These are phyloP conservation scores for Tachina lurida DNA, from an alignment of 2,888 invertebrate genomes.

Conservation along the genomic window DNA sequence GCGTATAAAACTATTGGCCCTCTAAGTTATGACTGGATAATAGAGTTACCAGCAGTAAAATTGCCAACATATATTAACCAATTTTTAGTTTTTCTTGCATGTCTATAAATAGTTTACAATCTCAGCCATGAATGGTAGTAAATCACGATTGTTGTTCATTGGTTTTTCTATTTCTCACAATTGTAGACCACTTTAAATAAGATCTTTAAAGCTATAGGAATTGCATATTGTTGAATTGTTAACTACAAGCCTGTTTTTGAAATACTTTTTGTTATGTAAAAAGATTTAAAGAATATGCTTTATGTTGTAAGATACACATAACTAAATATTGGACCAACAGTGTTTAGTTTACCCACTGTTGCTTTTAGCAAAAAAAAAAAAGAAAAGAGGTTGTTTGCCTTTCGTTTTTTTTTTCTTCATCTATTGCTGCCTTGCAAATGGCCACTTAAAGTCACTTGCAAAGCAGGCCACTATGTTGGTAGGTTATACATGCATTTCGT, in stretches of 20 bases:
- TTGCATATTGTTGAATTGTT: neutral
- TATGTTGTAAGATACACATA: conserved; percentile 27
- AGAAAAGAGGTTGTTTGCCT: conserved; percentile 68
- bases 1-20: neutral
- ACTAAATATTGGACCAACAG: conserved; percentile 14
- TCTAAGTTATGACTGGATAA: conserved; percentile 45
- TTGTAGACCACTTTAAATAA: conserved; percentile 61
- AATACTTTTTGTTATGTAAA: conserved; percentile 62
- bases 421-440: conserved; percentile 60
- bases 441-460: conserved; percentile 69
- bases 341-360: conserved; percentile 8
- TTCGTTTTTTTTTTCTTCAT: conserved; percentile 51
- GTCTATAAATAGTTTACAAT: conserved; percentile 70
- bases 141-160: conserved; percentile 64
- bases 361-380: neutral
- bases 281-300: conserved; percentile 65
- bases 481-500: conserved; percentile 71
- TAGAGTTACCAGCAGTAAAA: conserved; percentile 14
- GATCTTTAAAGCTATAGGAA: conserved; percentile 31
- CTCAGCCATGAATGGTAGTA: conserved; percentile 69
- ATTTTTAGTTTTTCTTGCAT: conserved; percentile 27
- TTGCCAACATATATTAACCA: too few relatives aligned
- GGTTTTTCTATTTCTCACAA: conserved; percentile 15
- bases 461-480: conserved; percentile 72
- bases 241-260: conserved; percentile 12